phyloP scores from a whole-genome alignment of 2,888 invertebrate genomes.

The Temnothorax rugatulus region DNA sequence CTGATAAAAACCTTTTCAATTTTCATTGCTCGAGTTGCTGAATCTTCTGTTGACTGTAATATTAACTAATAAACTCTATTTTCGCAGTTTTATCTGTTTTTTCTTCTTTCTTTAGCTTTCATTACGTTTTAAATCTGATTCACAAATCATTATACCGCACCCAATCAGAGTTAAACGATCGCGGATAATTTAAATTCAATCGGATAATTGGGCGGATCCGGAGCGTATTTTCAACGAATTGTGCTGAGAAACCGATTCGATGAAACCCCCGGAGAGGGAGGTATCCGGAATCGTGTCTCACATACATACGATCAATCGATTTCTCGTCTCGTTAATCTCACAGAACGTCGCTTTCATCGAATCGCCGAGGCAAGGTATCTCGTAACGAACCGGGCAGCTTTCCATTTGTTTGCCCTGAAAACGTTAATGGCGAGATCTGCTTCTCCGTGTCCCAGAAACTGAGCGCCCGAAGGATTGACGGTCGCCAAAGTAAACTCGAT shows the following conservation, averaged over 20 bases:
- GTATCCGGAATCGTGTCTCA: conserved; percentile 28
- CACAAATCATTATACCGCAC: conserved; percentile 20
- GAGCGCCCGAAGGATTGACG: conserved; percentile 63
- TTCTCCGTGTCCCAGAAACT: conserved; percentile 66
- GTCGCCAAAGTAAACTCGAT: conserved; percentile 66
- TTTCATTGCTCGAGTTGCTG: background rate
- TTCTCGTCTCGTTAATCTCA: conserved; percentile 60
- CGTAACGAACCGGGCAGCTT: conserved; percentile 66
- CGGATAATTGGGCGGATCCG: background rate
- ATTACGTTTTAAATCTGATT: background rate
- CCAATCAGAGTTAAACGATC: background rate
- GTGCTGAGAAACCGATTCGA: background rate
- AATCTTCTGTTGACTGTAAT: background rate
- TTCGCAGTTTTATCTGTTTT: background rate
- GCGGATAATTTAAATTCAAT: conserved; percentile 22
- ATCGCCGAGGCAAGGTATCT: conserved; percentile 39
- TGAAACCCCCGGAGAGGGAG: conserved; percentile 5
- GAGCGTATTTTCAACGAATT: conserved; percentile 9
- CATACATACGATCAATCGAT: conserved; percentile 50
- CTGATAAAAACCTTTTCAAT: background rate
- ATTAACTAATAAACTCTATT: background rate
- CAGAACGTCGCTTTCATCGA: conserved; percentile 52
- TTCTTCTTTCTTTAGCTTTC: background rate
- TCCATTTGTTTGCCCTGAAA: conserved; percentile 70
- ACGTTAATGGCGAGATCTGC: conserved; percentile 66